phyloP scores from a whole-genome alignment of 2,888 invertebrate species.

The Scaptomyza caliginosa region DNA sequence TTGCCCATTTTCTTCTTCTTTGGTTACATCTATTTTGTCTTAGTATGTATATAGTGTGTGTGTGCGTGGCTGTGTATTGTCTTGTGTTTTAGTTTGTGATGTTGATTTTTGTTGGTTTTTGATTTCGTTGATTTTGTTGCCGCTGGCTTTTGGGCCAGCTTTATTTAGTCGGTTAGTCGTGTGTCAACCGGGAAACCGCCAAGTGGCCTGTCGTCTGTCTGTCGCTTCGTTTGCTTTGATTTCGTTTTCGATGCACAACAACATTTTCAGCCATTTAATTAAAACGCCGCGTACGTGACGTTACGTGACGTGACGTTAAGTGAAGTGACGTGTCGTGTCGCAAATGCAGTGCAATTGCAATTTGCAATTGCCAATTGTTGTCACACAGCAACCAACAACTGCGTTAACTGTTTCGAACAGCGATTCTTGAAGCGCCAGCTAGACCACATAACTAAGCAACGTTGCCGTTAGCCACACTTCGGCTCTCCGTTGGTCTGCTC shows the following conservation, averaged over 20 bases:
- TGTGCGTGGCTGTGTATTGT: too few species aligned
- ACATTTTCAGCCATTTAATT: constrained; percentile 60
- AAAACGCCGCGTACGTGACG: constrained; percentile 59
- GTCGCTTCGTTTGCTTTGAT: constrained; percentile 34
- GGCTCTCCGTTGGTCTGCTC: neutral
- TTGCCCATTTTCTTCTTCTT: constrained; percentile 70
- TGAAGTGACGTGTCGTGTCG: constrained; percentile 40
- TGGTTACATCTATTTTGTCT: constrained; percentile 72
- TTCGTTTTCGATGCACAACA: constrained; percentile 32
- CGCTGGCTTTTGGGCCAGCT: constrained; percentile 55
- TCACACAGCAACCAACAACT: constrained; percentile 29
- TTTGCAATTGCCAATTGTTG: constrained; percentile 35
- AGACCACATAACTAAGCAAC: constrained; percentile 16
- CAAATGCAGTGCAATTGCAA: constrained; percentile 30
- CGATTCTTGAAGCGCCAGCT: constrained; percentile 15
- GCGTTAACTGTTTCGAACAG: neutral
- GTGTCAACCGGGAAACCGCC: constrained; percentile 80
- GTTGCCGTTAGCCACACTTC: constrained; percentile 7
- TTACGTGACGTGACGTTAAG: too few species aligned
- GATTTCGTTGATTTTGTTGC: constrained; percentile 43
- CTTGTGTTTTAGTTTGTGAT: constrained; percentile 32
- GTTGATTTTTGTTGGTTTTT: constrained; percentile 22
- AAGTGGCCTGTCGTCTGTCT: constrained; percentile 52
- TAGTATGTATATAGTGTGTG: too few species aligned
- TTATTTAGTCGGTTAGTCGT: constrained; percentile 78